These are phyloP conservation scores for Periophthalmus magnuspinnatus DNA, from an alignment of 2,797 vertebrate genomes.

Conservation along the genomic window DNA sequence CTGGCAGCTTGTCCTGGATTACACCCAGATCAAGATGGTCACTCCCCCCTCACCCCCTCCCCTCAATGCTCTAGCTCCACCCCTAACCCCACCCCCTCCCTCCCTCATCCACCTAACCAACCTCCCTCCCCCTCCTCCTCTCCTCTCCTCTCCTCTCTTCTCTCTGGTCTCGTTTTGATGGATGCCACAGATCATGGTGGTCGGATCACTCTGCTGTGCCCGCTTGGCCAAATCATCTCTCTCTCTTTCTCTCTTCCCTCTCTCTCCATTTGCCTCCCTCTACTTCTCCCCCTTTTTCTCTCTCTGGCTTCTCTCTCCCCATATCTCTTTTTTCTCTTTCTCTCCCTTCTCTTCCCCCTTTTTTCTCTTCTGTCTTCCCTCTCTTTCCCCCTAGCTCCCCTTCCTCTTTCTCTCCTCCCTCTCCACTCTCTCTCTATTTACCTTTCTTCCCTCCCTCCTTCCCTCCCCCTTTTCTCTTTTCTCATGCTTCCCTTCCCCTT, in stretches of 20 bases:
- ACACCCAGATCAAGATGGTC: conserved; percentile 60
- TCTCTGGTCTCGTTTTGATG: conserved; percentile 57
- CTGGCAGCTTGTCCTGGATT: conserved; percentile 61
- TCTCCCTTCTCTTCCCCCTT: too few relatives aligned
- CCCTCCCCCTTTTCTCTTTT: too few relatives aligned
- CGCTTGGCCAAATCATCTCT: conserved; percentile 52
- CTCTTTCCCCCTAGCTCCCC: not conserved
- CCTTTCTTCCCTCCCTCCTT: not conserved
- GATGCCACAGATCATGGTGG: conserved; percentile 69
- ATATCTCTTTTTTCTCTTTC: too few relatives aligned
- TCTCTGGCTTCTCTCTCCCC: too few relatives aligned
- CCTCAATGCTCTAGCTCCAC: conserved; percentile 2
- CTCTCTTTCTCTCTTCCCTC: not conserved
- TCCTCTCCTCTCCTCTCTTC: not conserved
- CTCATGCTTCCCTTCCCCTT: too few relatives aligned
- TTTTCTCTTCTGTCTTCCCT: too few relatives aligned
- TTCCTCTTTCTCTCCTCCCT: not conserved
- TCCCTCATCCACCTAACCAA: not conserved
- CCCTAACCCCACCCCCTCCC: conserved; percentile 22
- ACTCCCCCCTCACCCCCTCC: conserved; percentile 23
- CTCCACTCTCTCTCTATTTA: not conserved
- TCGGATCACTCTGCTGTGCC: conserved; percentile 56
- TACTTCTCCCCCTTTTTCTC: too few relatives aligned
- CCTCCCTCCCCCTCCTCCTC: not conserved
- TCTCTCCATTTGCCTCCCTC: too few relatives aligned